phyloP scores from a whole-genome alignment of 1,140 invertebrate species.

The Lutraria rhynchaena region DNA sequence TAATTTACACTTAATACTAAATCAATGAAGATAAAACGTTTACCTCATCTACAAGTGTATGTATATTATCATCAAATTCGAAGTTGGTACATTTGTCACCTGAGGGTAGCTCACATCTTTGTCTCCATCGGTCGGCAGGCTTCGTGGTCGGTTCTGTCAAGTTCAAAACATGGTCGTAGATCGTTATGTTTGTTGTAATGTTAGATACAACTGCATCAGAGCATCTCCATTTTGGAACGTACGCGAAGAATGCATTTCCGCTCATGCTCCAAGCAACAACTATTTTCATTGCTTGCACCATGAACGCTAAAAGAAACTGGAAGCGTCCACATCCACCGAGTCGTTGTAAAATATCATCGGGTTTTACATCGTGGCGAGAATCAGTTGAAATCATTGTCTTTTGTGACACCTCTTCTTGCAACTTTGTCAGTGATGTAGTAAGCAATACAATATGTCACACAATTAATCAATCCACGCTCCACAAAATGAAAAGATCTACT shows the following conservation, averaged over 20 bases:
- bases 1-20: not conserved
- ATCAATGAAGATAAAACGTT: not conserved
- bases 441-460: too few species aligned
- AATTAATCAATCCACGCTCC: too few species aligned
- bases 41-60: conserved; percentile 28
- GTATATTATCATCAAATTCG: conserved; percentile 29
- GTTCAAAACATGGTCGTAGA: not conserved
- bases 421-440: too few species aligned
- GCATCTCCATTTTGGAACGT: conserved; percentile 36
- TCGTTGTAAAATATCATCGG: conserved; percentile 15
- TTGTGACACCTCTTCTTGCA: too few species aligned
- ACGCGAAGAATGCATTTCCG: conserved; percentile 27
- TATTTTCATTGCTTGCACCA: conserved; percentile 19
- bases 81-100: conserved; percentile 13
- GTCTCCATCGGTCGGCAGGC: not conserved
- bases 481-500: too few species aligned
- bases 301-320: conserved; percentile 15
- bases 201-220: not conserved
- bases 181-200: not conserved
- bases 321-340: conserved; percentile 26
- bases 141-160: not conserved
- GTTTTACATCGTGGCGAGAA: conserved; percentile 1
- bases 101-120: not conserved
- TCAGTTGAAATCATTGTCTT: too few species aligned
- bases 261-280: conserved; percentile 9